These are phyloP conservation scores for Prietella phreatophila DNA, from an alignment of 2,113 vertebrate genomes.

Conservation along the genomic window DNA sequence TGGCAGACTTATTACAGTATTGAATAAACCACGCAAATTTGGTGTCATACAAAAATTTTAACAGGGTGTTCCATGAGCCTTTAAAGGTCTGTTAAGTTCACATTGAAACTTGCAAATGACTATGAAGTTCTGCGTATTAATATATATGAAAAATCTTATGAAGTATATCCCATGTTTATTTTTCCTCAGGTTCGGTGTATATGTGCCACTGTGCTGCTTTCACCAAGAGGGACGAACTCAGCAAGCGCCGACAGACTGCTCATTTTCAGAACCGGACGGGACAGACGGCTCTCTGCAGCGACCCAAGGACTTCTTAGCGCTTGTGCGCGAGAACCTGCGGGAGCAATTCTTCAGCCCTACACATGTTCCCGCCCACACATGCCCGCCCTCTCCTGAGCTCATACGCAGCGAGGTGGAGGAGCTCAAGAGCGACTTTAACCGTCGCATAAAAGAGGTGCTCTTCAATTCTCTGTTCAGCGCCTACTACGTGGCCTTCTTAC, in stretches of 20 bases:
- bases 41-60: background rate
- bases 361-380: conserved; percentile 88
- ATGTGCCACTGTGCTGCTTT: conserved; percentile 96
- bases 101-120: background rate
- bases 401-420: conserved; percentile 96
- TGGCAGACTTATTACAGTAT: background rate
- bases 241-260: conserved; percentile 77
- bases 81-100: background rate
- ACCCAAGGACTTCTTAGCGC: conserved; percentile 88
- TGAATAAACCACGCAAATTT: background rate
- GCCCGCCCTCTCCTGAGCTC: conserved; percentile 90
- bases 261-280: conserved; percentile 81
- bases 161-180: background rate
- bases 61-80: background rate
- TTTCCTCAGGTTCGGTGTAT: conserved; percentile 86
- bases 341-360: conserved; percentile 89
- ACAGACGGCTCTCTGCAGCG: conserved; percentile 78
- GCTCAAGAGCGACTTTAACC: conserved; percentile 96
- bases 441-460: conserved; percentile 96
- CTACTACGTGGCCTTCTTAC: conserved; percentile 96
- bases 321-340: conserved; percentile 87
- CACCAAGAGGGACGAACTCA: conserved; percentile 88
- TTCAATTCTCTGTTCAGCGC: conserved; percentile 99
- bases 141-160: background rate
- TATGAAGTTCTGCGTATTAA: background rate